Evolutionary conservation across 1,140 invertebrate genomes (phyloP).

Genomic region (Tetramorium simillimum): DNA sequence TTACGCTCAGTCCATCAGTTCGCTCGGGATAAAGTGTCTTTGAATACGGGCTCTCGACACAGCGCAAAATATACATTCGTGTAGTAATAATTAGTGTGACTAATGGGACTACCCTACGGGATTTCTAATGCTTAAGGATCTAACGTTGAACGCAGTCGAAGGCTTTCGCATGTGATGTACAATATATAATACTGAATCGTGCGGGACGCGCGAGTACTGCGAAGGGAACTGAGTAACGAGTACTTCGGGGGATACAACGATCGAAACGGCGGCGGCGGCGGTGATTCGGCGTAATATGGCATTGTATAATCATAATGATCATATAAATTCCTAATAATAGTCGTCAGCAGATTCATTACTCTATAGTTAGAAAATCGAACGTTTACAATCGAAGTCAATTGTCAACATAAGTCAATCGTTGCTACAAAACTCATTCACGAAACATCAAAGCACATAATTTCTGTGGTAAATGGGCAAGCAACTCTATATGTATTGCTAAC

Average conservation of each 20-base stretch:
- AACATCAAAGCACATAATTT: constrained; percentile 39
- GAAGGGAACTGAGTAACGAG: constrained; percentile 27
- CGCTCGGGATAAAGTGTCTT: neutral
- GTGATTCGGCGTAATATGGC: constrained; percentile 51
- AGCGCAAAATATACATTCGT: constrained; percentile 47
- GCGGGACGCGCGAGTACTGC: constrained; percentile 19
- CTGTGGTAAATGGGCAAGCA: constrained; percentile 56
- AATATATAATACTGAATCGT: constrained; percentile 40
- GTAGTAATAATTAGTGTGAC: constrained; percentile 54
- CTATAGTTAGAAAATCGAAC: constrained; percentile 70
- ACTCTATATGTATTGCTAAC: constrained; percentile 11
- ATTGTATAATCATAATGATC: constrained; percentile 25
- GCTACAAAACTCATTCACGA: constrained; percentile 42
- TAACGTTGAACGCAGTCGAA: constrained; percentile 44
- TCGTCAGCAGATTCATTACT: constrained; percentile 58
- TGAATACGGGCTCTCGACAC: constrained; percentile 11
- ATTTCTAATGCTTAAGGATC: constrained; percentile 26
- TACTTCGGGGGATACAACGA: neutral
- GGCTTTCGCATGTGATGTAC: constrained; percentile 23
- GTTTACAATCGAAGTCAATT: constrained; percentile 61
- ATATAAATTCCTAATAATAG: constrained; percentile 52
- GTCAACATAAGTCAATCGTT: constrained; percentile 25
- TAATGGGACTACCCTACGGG: constrained; percentile 21
- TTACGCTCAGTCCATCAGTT: neutral
- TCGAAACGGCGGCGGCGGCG: constrained; percentile 31